Evolutionary conservation across 2,888 invertebrate genomes (phyloP), one percentile per base, ranked within the genome.

Genomic region (Dasypogon diadema): DNA sequence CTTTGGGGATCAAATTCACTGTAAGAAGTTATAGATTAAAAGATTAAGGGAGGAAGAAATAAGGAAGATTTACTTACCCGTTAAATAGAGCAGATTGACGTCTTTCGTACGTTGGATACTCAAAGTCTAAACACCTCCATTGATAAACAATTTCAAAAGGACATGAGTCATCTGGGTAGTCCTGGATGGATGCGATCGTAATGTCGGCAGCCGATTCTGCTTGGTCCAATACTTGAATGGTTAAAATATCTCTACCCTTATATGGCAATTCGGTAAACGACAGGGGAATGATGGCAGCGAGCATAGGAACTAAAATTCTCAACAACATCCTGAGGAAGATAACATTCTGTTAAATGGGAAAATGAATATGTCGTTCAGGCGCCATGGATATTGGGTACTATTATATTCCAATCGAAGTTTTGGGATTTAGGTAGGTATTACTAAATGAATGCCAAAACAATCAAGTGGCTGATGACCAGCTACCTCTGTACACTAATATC

Each of bases 81-180:
- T 87, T 87, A 22, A 84, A 84, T 10, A 93, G 86, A 0, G 92
- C 92, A 30, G 85, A 83, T 26, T 88, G 86, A 21, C 92, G 87
- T 55, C 89, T 89, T 12, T 86, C 85, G 16, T 87, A 85, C 0
- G 89, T 88, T 2, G 90, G 89, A 83, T 91, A 95, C 65, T 90
- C 90, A 82, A 91, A 94, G 82, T 95, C 94, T 3, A 95, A 84
- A 37, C 88, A 87, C 78, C 90, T 91, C 94, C 94, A 95, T 76
- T 91, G 90, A 83, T 92, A 93, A 21, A 92, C 87, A 22, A 91
- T 89, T 76, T 82, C 77, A 77, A 85, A 83, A 2, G 73, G 65
- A 75, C 56, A 12, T 42, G 8, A 12, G 8, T 3, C 12, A 77
- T 18, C 14, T 1, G 1, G 5, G 8, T 22, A 16, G 2, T 54